phyloP scores from a whole-genome alignment of 2,113 vertebrate genomes.

The Pollachius pollachius region DNA sequence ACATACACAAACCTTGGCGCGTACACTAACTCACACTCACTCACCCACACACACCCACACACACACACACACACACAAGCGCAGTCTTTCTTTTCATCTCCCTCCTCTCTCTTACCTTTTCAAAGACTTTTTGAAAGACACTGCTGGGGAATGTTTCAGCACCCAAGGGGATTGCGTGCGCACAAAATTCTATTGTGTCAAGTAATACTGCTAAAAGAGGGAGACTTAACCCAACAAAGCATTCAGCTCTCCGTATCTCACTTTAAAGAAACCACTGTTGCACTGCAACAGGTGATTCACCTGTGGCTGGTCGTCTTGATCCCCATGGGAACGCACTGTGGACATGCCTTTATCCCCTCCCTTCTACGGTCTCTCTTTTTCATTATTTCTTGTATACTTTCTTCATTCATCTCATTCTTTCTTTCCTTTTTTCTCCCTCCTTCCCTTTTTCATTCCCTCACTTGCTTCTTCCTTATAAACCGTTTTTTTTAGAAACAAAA shows the following conservation, averaged over 20 bases:
- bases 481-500: background rate
- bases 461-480: background rate
- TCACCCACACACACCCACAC: too few relatives aligned
- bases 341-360: background rate
- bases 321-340: slow-evolving; percentile 14
- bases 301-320: slow-evolving; percentile 49
- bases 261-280: slow-evolving; percentile 27
- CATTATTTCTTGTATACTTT: background rate
- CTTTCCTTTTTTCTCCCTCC: background rate
- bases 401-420: background rate
- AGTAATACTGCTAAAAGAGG: slow-evolving; percentile 21
- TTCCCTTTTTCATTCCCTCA: background rate
- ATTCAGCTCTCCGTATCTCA: slow-evolving; percentile 8
- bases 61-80: background rate
- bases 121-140: slow-evolving; percentile 61
- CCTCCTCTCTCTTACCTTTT: slow-evolving; percentile 48
- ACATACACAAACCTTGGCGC: slow-evolving; percentile 3
- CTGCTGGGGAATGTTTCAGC: slow-evolving; percentile 42
- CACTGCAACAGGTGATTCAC: slow-evolving; percentile 53
- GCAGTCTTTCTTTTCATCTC: slow-evolving; percentile 38
- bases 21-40: background rate
- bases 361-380: background rate
- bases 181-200: slow-evolving; percentile 49
- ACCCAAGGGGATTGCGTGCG: slow-evolving; percentile 45
- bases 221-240: slow-evolving; percentile 43